Evolutionary conservation across 2,797 vertebrate genomes (phyloP).

Genomic region (Liparis tanakae): DNA sequence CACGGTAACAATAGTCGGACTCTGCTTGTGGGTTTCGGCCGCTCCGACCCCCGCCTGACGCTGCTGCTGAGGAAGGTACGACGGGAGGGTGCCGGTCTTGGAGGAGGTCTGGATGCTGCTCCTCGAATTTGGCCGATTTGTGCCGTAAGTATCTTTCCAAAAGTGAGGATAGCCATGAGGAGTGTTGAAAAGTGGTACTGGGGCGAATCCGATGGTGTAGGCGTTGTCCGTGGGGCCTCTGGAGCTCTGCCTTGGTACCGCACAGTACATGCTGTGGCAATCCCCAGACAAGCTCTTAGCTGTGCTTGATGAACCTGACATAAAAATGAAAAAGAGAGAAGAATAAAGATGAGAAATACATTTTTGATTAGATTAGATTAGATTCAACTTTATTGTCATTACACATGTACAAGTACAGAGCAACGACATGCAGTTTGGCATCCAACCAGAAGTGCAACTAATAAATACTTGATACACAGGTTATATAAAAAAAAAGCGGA

Average conservation of each 20-base stretch:
- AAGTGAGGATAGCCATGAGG: constrained; percentile 60
- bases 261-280: constrained; percentile 62
- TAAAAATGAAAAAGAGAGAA: constrained; percentile 29
- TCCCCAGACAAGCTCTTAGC: constrained; percentile 65
- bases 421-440: too few species aligned
- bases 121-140: constrained; percentile 62
- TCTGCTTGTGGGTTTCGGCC: constrained; percentile 53
- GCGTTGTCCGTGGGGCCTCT: constrained; percentile 69
- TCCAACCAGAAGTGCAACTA: too few species aligned
- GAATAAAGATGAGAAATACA: constrained; percentile 29
- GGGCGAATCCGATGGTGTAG: constrained; percentile 73
- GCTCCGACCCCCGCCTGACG: constrained; percentile 46
- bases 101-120: constrained; percentile 75
- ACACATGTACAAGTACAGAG: too few species aligned
- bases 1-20: constrained; percentile 65
- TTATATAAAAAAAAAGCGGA: too few species aligned
- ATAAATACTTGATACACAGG: too few species aligned
- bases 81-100: constrained; percentile 71
- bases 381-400: too few species aligned
- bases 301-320: constrained; percentile 66
- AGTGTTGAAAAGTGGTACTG: constrained; percentile 69
- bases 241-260: constrained; percentile 66
- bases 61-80: constrained; percentile 52
- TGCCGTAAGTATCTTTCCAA: constrained; percentile 74
- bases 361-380: too few species aligned